phyloP scores from a whole-genome alignment of 2,888 invertebrate genomes.

The Protodeltote pygarga region DNA sequence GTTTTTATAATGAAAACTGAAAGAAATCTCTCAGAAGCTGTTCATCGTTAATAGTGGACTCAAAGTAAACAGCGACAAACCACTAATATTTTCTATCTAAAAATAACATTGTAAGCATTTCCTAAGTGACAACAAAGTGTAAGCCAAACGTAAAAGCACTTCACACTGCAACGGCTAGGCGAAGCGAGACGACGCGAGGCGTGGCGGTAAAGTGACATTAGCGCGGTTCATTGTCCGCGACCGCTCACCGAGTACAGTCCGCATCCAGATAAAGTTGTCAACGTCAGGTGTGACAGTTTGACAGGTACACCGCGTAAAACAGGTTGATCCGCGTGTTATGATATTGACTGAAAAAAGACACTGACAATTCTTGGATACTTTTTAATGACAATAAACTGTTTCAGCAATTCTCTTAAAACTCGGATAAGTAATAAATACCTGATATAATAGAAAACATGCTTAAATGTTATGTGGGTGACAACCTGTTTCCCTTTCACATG shows the following conservation, averaged over 20 bases:
- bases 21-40: not conserved
- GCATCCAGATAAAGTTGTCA: slow-evolving; percentile 40
- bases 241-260: slow-evolving; percentile 15
- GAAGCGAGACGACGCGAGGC: slow-evolving; percentile 9
- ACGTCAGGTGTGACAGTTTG: slow-evolving; percentile 11
- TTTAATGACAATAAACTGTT: too few relatives aligned
- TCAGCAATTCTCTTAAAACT: too few relatives aligned
- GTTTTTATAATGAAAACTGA: not conserved
- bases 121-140: slow-evolving; percentile 30
- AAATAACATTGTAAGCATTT: slow-evolving; percentile 1
- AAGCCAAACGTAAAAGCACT: slow-evolving; percentile 26
- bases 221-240: slow-evolving; percentile 44
- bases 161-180: slow-evolving; percentile 11
- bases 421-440: too few relatives aligned
- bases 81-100: not conserved
- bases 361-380: too few relatives aligned
- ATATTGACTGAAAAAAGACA: not conserved
- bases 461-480: too few relatives aligned
- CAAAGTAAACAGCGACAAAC: too few relatives aligned
- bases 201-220: slow-evolving; percentile 40
- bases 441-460: too few relatives aligned
- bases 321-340: not conserved
- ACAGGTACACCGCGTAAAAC: not conserved
- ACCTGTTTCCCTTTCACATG: too few relatives aligned
- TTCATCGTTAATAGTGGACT: not conserved